These are phyloP conservation scores for Aphelinus certus DNA, from an alignment of 1,140 invertebrate species.

Conservation along the genomic window DNA sequence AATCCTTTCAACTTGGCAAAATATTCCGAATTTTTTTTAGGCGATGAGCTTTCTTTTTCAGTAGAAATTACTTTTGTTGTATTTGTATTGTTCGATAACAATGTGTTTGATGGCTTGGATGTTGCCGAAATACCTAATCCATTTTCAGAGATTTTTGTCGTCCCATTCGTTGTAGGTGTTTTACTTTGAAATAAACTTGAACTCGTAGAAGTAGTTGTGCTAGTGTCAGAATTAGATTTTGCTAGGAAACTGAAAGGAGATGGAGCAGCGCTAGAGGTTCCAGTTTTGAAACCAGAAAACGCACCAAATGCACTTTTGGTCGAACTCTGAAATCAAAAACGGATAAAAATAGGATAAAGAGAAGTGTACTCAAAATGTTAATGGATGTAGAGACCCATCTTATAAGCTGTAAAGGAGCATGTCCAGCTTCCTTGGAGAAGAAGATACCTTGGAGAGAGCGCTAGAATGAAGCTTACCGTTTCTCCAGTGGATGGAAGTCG, in stretches of 20 bases:
- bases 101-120: constrained; percentile 8
- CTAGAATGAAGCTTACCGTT: too few species aligned
- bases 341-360: too few species aligned
- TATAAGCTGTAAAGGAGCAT: background rate
- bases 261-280: constrained; percentile 49
- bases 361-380: too few species aligned
- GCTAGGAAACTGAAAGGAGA: constrained; percentile 72
- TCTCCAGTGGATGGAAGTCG: constrained; percentile 55
- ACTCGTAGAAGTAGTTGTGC: constrained; percentile 37
- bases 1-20: constrained; percentile 79
- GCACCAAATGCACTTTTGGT: constrained; percentile 72
- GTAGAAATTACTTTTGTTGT: constrained; percentile 49
- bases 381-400: constrained; percentile 3
- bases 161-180: constrained; percentile 58
- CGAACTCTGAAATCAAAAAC: constrained; percentile 55
- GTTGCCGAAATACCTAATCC: constrained; percentile 38
- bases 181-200: constrained; percentile 41
- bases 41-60: constrained; percentile 47
- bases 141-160: constrained; percentile 57
- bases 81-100: constrained; percentile 33
- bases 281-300: constrained; percentile 71
- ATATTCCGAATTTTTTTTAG: constrained; percentile 66
- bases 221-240: constrained; percentile 56
- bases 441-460: background rate
- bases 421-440: too few species aligned